These are phyloP conservation scores for Cyprinodon brontotheroides DNA, from an alignment of 2,113 vertebrate genomes.

Conservation along the genomic window DNA sequence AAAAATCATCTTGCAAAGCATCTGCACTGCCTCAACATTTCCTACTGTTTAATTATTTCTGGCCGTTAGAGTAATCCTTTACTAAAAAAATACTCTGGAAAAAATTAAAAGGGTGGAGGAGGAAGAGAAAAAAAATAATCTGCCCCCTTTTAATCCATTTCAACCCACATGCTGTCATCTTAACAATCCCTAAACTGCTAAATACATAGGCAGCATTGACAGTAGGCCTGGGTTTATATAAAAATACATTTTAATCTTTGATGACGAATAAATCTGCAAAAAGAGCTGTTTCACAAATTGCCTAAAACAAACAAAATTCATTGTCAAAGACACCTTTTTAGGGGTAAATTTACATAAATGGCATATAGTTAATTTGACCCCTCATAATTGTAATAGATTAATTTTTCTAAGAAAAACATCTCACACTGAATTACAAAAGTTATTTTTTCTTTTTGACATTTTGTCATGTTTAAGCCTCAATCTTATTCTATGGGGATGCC, in stretches of 20 bases:
- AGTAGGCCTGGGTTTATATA: slow-evolving; percentile 36
- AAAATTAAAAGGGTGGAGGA: slow-evolving; percentile 48
- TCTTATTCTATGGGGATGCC: too few relatives aligned
- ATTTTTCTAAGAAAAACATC: too few relatives aligned
- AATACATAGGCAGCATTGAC: slow-evolving; percentile 25
- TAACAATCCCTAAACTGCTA: slow-evolving; percentile 34
- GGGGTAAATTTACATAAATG: too few relatives aligned
- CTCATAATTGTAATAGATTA: too few relatives aligned
- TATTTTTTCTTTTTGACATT: neutral
- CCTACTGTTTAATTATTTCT: neutral
- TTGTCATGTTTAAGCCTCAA: too few relatives aligned
- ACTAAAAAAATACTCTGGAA: neutral
- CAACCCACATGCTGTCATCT: slow-evolving; percentile 41
- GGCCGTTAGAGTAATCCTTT: slow-evolving; percentile 7
- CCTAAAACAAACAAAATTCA: neutral
- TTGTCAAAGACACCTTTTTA: neutral
- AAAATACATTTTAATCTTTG: slow-evolving; percentile 19
- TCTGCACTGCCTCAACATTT: neutral
- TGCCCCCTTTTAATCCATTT: slow-evolving; percentile 50
- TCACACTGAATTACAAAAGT: neutral
- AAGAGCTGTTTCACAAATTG: slow-evolving; percentile 19
- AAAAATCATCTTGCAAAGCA: neutral
- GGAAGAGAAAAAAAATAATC: slow-evolving; percentile 25
- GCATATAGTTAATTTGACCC: too few relatives aligned
- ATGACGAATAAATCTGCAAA: slow-evolving; percentile 13